These are phyloP conservation scores for Oreochromis aureus DNA, from an alignment of 2,113 vertebrate species.

Conservation along the genomic window DNA sequence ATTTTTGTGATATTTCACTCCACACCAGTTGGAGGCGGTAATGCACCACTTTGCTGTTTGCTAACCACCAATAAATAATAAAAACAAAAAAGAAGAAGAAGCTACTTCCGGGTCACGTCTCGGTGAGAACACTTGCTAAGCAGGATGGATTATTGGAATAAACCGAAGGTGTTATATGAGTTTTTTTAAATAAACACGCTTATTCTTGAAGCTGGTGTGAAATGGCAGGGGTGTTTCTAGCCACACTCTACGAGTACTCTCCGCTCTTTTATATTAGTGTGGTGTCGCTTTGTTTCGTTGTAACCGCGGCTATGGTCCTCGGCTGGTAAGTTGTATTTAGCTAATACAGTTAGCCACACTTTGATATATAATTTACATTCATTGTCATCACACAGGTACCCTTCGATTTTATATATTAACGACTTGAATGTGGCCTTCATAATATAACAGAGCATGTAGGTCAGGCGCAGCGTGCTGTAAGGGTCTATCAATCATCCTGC, in stretches of 20 bases:
- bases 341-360: background rate
- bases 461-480: background rate
- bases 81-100: background rate
- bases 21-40: background rate
- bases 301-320: slow-evolving; percentile 89
- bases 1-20: background rate
- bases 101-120: background rate
- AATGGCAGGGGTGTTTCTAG: slow-evolving; percentile 85
- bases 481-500: background rate
- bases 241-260: slow-evolving; percentile 87
- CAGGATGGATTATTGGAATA: background rate
- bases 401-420: background rate
- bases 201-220: background rate
- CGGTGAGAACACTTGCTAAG: background rate
- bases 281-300: slow-evolving; percentile 86
- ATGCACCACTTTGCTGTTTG: background rate
- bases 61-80: background rate
- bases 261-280: slow-evolving; percentile 87
- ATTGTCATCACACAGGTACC: background rate
- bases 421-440: background rate
- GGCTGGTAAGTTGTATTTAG: slow-evolving; percentile 79
- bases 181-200: background rate
- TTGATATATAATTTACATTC: background rate
- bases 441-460: background rate
- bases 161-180: background rate